Evolutionary conservation across 2,113 vertebrate species (phyloP), one percentile per base, ranked within the genome.

Genomic region (Ammodytes dubius): DNA sequence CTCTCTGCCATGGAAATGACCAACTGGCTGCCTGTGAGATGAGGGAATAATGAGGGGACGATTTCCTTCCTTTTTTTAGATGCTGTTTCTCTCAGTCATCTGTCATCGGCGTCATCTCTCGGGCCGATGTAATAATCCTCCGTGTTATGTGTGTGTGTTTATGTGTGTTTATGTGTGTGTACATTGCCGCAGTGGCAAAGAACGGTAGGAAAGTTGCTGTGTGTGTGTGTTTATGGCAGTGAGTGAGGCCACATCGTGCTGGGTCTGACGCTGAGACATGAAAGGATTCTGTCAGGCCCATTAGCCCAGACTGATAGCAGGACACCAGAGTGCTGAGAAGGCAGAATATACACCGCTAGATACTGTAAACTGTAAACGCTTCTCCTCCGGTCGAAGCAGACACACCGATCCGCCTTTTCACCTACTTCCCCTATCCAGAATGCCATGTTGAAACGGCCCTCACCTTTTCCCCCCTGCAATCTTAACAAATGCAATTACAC

Each of bases 231-330:
- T 92, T 93, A 88, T 92, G 91, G 86, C 87, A 89, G 87, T 86
- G 87, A 92, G 81, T 39, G 88, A 90, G 88, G 88, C 84, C 74
- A 85, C 74, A 83, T 91, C 93, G 53, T 91, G 91, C 93, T 92
- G 89, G 73, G 90, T 74, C 80, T 88, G 87, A 91, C 85, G 89
- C 90, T 88, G 90, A 84, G 89, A 93, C 92, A 89, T 91, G 80
- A 93, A 93, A 92, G 88, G 92, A 92, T 93, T 89, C 60, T 84
- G 94, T 95, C 93, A 94, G 92, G 93, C 94, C 86, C 92, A 93
- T 95, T 94, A 95, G 93, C 88, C 88, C 90, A 91, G 91, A 94
- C 91, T 94, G 94, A 94, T 92, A 90, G 92, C 89, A 87, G 90
- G 92, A 92, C 94, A 94, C 87, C 86, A 87, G 82, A 89, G 87